Base-by-base conservation (phyloP, 2,888 invertebrate genomes). In the Cephus runcator region DNA sequence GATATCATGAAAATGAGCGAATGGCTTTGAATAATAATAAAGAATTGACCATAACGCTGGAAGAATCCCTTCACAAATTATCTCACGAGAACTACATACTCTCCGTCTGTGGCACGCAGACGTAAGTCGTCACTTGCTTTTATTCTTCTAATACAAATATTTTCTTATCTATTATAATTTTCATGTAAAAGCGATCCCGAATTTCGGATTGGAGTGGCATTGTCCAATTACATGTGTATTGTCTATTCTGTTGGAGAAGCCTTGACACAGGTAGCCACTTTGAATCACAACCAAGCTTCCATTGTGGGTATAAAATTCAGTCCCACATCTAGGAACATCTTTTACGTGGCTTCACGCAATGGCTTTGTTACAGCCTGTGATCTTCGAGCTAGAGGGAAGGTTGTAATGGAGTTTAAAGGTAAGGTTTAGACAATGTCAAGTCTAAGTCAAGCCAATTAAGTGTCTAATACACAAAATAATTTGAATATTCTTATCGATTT, bases 341-440 rank as follows among this genome's bases (percentile, higher is more conserved):
- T 95, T 34, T 95, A 94, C 86, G 93, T 93, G 0, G 92, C 93
- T 0, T 93, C 93, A 0, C 90, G 91, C 73, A 93, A 94, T 88
- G 94, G 95, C 0, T 83, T 89, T 34, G 91, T 95, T 40, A 94
- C 93, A 84, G 87, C 94, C 76, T 95, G 94, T 93, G 96, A 96
- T 88, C 92, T 94, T 2, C 91, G 96, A 86, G 91, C 92, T 0
- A 92, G 93, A 77, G 93, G 91, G 73, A 91, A 92, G 85, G 83
- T 88, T 77, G 89, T 90, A 83, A 89, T 87, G 77, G 92, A 90
- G 86, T 93, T 92, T 84, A 90, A 88, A 89, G 92, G 92, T 92
- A 88, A 83, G 35, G 6, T 6, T 75, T 78, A 73, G 73, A 74
- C 40, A 34, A 15, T 69, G 33, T 11, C 78, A 40, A 15, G 15